Evolutionary conservation across 2,113 vertebrate genomes (phyloP).

Genomic region (Alethe diademata): DNA sequence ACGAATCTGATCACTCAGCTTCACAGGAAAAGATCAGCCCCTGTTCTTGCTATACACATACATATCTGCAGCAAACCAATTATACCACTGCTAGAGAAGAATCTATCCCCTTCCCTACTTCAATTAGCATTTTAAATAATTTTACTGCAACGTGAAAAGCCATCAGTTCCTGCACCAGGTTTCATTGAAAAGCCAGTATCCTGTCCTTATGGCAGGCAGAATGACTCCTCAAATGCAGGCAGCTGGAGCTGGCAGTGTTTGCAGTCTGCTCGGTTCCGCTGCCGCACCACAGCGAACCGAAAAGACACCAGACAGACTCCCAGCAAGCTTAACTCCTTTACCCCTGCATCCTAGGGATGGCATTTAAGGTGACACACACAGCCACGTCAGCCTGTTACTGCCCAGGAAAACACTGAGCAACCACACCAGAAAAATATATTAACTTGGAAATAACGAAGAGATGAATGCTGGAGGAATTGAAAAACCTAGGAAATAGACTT

Average conservation of each 20-base stretch:
- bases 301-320: not conserved
- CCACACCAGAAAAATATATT: not conserved
- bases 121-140: not conserved
- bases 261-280: not conserved
- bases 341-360: not conserved
- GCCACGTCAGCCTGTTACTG: not conserved
- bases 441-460: not conserved
- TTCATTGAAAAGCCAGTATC: not conserved
- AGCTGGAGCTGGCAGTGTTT: not conserved
- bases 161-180: not conserved
- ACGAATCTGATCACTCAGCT: not conserved
- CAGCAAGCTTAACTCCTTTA: not conserved
- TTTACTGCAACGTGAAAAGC: not conserved
- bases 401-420: not conserved
- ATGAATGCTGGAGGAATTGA: not conserved
- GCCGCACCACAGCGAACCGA: rapidly evolving
- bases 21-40: not conserved
- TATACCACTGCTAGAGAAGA: not conserved
- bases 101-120: not conserved
- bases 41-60: not conserved
- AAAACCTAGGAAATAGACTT: not conserved
- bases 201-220: not conserved
- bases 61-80: not conserved
- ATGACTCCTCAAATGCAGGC: not conserved
- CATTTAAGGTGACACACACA: not conserved